Evolutionary conservation across 2,113 vertebrate genomes (phyloP).

Genomic region (Dicaeum eximium): DNA sequence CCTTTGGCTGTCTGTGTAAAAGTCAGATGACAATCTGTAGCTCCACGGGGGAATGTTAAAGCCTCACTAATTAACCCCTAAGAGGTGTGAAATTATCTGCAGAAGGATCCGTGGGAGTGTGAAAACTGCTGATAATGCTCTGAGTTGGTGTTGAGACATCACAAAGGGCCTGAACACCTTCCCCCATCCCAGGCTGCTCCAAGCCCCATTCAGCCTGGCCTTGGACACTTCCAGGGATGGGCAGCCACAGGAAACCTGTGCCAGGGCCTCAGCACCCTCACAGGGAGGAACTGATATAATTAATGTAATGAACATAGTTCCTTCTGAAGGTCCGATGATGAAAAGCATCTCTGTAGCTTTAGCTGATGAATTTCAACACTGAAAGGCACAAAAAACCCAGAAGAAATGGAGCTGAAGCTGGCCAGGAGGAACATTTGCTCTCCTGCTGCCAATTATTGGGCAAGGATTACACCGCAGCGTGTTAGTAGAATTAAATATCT

Average conservation of each 20-base stretch:
- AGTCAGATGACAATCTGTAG: neutral
- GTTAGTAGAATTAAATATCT: slow-evolving; percentile 1
- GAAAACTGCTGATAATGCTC: neutral
- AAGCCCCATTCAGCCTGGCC: neutral
- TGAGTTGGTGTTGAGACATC: neutral
- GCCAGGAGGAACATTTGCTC: neutral
- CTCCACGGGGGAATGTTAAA: neutral
- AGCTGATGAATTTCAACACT: neutral
- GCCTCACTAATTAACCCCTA: neutral
- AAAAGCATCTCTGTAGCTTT: neutral
- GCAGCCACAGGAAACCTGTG: neutral
- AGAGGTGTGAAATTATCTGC: neutral
- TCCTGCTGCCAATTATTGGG: neutral
- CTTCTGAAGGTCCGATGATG: neutral
- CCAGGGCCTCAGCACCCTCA: neutral
- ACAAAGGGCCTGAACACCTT: neutral
- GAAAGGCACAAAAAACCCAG: neutral
- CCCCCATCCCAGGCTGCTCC: accelerated
- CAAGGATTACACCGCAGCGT: neutral
- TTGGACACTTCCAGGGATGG: neutral
- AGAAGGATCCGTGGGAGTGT: neutral
- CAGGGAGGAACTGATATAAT: neutral
- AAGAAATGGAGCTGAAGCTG: neutral
- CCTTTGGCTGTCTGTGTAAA: neutral
- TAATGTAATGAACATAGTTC: neutral